A percentile compares a stretch with the other conserved stretches of the same genome.
Conservation (phyloP, 35 echinoderm and acorn worm genomes). For the Eucidaris tribuloides region DNA sequence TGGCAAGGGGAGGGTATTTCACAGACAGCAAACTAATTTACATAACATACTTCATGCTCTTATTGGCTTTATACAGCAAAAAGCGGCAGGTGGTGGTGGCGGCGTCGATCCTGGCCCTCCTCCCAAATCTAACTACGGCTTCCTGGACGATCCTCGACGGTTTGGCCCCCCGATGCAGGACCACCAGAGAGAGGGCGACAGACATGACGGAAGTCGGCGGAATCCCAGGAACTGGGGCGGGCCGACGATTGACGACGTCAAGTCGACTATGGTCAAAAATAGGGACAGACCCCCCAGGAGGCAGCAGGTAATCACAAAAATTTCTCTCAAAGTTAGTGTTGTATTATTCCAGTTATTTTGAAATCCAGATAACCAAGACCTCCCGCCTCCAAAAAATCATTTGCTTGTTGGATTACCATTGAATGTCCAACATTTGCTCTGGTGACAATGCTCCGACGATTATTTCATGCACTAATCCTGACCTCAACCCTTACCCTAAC, state of each 20-base stretch:
- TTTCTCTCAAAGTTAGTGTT: no score
- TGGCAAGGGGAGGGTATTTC: no score
- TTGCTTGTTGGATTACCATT: no score
- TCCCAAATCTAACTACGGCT: constrained; percentile 31
- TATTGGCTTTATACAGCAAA: constrained; percentile 23
- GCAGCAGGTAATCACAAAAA: constrained; percentile 22
- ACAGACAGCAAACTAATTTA: no score
- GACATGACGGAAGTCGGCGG: constrained; percentile 44
- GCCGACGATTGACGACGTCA: constrained; percentile 38
- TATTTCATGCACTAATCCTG: no score
- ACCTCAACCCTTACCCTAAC: no score
- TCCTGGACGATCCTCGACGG: constrained; percentile 73
- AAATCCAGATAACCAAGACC: no score
- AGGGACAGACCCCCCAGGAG: constrained; percentile 11
- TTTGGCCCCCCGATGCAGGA: constrained; percentile 34
- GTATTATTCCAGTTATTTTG: no score
- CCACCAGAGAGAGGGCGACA: constrained; percentile 1
- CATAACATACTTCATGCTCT: no score
- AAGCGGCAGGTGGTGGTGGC: constrained; percentile 43
- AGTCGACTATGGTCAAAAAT: constrained; percentile 13
- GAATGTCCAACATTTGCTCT: no score
- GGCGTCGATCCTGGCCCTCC: neutral
- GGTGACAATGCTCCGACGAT: no score
- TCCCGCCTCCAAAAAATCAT: no score
- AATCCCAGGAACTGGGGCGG: constrained; percentile 64